Evolutionary conservation across 2,888 invertebrate species (phyloP).

Genomic region (Andricus quercusramuli): DNA sequence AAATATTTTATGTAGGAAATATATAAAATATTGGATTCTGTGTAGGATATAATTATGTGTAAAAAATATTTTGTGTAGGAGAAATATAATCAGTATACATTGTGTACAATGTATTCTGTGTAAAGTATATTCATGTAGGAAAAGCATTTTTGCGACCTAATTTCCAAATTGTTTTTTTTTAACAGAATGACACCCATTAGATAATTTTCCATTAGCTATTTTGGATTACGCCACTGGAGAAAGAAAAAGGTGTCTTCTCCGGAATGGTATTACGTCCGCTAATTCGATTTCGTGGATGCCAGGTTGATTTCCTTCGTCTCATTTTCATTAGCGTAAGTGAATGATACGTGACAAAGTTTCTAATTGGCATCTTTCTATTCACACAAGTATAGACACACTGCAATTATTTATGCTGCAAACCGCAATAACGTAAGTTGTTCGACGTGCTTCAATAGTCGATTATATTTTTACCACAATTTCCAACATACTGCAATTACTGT

Average conservation of each 20-base stretch:
- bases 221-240: neutral
- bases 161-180: no score
- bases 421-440: slow-evolving; percentile 47
- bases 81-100: no score
- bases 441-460: slow-evolving; percentile 32
- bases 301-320: slow-evolving; percentile 57
- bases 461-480: slow-evolving; percentile 33
- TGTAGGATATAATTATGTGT: no score
- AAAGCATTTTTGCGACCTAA: no score
- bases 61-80: no score
- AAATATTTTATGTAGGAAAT: no score
- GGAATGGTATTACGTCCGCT: slow-evolving; percentile 30
- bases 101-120: no score
- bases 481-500: slow-evolving; percentile 5
- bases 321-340: slow-evolving; percentile 77
- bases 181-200: neutral
- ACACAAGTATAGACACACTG: slow-evolving; percentile 43
- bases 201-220: neutral
- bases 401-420: slow-evolving; percentile 48
- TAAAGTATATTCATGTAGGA: no score
- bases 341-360: slow-evolving; percentile 73
- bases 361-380: slow-evolving; percentile 62
- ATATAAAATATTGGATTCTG: no score
- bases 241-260: slow-evolving; percentile 4
- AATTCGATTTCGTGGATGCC: slow-evolving; percentile 45